Evolutionary conservation across 2,888 invertebrate species (phyloP).

Genomic region (Agriopis aurantiaria): DNA sequence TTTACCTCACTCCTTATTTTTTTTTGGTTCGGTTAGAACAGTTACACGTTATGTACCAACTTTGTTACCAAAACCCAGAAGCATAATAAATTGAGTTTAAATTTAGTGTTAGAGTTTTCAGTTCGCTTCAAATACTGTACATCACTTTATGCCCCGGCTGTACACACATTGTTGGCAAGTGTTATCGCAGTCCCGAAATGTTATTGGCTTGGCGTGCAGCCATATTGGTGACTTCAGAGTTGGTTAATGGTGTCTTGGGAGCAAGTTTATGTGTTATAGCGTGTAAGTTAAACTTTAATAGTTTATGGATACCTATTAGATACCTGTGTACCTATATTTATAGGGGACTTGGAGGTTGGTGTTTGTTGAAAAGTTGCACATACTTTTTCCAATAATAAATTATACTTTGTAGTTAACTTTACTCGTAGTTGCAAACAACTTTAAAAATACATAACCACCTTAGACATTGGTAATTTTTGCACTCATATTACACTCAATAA

Average conservation of each 20-base stretch:
- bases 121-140: constrained; percentile 8
- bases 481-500: too few species aligned
- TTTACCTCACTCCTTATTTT: background rate
- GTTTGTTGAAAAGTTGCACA: background rate
- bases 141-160: constrained; percentile 39
- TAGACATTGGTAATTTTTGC: too few species aligned
- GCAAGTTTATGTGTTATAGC: constrained; percentile 43
- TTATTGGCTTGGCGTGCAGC: constrained; percentile 63
- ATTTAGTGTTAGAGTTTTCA: background rate
- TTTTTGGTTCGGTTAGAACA: background rate
- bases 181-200: constrained; percentile 57
- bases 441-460: too few species aligned
- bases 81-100: background rate
- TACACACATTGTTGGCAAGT: constrained; percentile 58
- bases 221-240: constrained; percentile 55
- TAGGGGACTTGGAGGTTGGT: background rate
- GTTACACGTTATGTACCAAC: background rate
- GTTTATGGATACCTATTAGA: constrained; percentile 15
- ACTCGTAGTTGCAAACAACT: too few species aligned
- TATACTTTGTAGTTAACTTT: too few species aligned
- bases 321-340: constrained; percentile 7
- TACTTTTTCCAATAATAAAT: background rate
- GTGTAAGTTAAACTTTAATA: constrained; percentile 29
- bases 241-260: constrained; percentile 53
- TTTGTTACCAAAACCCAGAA: background rate